Evolutionary conservation across 2,113 vertebrate species (phyloP).

Genomic region (Ifrita kowaldi): DNA sequence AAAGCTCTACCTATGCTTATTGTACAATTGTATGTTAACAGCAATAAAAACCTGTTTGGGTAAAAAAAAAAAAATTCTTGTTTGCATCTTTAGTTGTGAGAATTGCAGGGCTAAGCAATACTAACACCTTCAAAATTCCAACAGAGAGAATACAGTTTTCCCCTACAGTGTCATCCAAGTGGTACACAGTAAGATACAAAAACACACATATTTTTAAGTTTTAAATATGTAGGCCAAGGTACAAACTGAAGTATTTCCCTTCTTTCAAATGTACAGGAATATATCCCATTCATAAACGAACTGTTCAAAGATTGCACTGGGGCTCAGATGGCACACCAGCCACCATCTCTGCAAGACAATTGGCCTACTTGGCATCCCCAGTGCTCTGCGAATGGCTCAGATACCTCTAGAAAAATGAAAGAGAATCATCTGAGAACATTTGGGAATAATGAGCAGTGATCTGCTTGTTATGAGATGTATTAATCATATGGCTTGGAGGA

Average conservation of each 20-base stretch:
- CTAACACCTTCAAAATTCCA: background rate
- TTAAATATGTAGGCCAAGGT: background rate
- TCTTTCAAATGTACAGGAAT: background rate
- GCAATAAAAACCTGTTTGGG: background rate
- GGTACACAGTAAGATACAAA: background rate
- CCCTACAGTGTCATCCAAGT: background rate
- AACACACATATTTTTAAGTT: background rate
- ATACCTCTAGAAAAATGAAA: background rate
- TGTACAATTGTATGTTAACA: background rate
- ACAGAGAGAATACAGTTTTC: background rate
- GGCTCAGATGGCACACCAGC: background rate
- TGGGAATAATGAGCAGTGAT: background rate
- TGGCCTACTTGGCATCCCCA: background rate
- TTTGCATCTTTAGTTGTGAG: background rate
- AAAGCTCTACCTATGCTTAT: background rate
- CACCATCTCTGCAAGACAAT: background rate
- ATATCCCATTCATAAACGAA: background rate
- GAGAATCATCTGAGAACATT: background rate
- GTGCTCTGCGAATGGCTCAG: background rate
- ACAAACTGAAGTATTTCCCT: background rate
- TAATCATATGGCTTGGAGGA: conserved; percentile 3
- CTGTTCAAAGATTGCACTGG: background rate
- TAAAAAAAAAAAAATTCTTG: background rate
- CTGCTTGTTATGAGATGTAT: background rate
- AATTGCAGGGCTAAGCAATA: background rate